Evolutionary conservation across 1,140 invertebrate species (phyloP).

Genomic region (Capitella teleta): DNA sequence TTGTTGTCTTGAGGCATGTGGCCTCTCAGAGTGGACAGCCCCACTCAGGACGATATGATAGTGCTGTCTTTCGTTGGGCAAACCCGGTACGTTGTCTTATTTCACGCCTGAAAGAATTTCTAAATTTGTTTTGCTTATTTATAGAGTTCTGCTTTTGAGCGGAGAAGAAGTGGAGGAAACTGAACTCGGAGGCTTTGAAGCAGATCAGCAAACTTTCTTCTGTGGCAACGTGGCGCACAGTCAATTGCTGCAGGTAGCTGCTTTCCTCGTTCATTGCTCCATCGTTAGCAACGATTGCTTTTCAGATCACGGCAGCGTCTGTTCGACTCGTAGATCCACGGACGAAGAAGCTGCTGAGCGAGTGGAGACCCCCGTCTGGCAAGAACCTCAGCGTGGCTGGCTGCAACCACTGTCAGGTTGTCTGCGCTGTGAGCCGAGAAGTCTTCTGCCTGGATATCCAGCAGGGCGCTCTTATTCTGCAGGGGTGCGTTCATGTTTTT

Average conservation of each 20-base stretch:
- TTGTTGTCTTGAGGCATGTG: conserved; percentile 59
- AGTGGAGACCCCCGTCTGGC: conserved; percentile 65
- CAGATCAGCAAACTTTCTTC: conserved; percentile 83
- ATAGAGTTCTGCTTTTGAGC: conserved; percentile 68
- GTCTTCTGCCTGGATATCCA: conserved; percentile 79
- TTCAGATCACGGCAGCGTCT: conserved; percentile 67
- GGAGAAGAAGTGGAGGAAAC: conserved; percentile 97
- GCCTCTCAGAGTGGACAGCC: conserved; percentile 67
- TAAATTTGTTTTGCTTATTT: conserved; percentile 5
- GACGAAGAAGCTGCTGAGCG: conserved; percentile 55
- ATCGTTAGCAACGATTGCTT: conserved; percentile 2
- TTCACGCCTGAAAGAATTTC: not conserved
- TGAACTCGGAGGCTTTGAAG: conserved; percentile 66
- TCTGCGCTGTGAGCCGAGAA: conserved; percentile 77
- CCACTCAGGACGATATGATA: conserved; percentile 69
- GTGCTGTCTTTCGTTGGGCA: conserved; percentile 90
- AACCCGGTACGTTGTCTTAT: conserved; percentile 52
- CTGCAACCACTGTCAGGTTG: conserved; percentile 67
- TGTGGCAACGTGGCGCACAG: conserved; percentile 78
- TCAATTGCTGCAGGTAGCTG: conserved; percentile 52
- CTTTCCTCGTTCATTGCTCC: not conserved
- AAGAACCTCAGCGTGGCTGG: conserved; percentile 79
- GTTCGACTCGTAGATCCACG: conserved; percentile 57
- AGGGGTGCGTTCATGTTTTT: conserved; percentile 22
- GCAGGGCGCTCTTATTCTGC: conserved; percentile 42